Evolutionary conservation across 2,797 vertebrate species (phyloP).

Genomic region (Pipistrellus pygmaeus): DNA sequence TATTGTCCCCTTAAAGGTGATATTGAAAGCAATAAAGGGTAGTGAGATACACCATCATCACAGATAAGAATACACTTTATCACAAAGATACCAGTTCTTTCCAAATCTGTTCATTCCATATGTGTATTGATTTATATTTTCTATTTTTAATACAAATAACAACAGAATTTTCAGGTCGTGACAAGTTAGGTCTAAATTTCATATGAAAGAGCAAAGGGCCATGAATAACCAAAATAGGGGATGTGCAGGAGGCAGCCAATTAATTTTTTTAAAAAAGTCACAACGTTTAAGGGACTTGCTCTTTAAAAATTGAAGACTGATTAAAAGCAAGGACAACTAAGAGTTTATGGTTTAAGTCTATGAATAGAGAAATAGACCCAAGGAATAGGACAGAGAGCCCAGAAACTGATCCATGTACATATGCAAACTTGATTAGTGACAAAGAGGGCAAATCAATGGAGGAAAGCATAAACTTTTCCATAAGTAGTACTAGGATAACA

Average conservation of each 20-base stretch:
- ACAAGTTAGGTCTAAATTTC: not conserved
- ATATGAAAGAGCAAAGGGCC: not conserved
- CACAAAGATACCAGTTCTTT: constrained; percentile 32
- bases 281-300: not conserved
- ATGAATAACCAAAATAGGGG: not conserved
- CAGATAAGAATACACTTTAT: not conserved
- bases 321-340: not conserved
- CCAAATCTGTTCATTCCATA: not conserved
- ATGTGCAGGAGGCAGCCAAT: too few species aligned
- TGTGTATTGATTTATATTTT: constrained; percentile 19
- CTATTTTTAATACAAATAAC: not conserved
- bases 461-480: not conserved
- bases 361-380: not conserved
- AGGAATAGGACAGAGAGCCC: not conserved
- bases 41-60: not conserved
- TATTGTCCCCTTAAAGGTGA: not conserved
- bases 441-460: not conserved
- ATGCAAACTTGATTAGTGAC: not conserved
- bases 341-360: not conserved
- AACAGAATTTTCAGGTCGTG: not conserved
- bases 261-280: not conserved
- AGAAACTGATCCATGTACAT: not conserved
- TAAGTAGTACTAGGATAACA: not conserved
- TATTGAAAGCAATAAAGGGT: not conserved
- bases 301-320: constrained; percentile 44